Base-by-base conservation (phyloP, 2,888 invertebrate genomes). In the Pyrochroa serraticornis region DNA sequence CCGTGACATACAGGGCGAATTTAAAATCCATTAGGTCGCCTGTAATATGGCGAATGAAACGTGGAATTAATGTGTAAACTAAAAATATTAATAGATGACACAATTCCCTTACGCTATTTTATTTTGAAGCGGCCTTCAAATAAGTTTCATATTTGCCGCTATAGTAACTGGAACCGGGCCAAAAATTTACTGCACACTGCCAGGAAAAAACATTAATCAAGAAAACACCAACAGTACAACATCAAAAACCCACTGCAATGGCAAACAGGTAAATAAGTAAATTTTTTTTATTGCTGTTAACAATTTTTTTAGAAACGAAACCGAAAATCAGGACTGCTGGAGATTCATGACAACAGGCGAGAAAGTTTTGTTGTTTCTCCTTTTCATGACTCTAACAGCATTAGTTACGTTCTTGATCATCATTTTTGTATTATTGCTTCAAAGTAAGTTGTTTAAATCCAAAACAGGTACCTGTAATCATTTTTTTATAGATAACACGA, bases 71-170 rank as follows among this genome's bases (percentile, higher is more conserved):
- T 43, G 8, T 45, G 45, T 50, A 48, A 50, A 50, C 35, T 34
- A 6, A 53, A 47, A 47, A 46, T 56, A 56, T 56, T 46, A 56
- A 50, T 45, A 46, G 48, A 48, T 41, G 50, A 44, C 56, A 50
- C 44, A 49, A 49, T 48, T 55, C 43, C 43, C 37, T 52, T 56
- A 36, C 22, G 34, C 39, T 8, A 50, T 50, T 46, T 41, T 47
- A 54, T 47, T 49, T 49, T 38, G 32, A 31, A 7, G 54, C 43
- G 54, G 32, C 54, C 54, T 55, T 55, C 54, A 31, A 7, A 37
- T 35, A 53, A 12, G 34, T 49, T 56, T 38, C 10, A 44, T 49
- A 38, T 44, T 56, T 22, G 38, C 37, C 14, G 33, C 34, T 38
- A 14, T 12, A 33, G 30, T 8, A 13, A 42, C 42, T 58, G 58